Evolutionary conservation across 2,113 vertebrate genomes (phyloP).

Genomic region (Mugil cephalus): DNA sequence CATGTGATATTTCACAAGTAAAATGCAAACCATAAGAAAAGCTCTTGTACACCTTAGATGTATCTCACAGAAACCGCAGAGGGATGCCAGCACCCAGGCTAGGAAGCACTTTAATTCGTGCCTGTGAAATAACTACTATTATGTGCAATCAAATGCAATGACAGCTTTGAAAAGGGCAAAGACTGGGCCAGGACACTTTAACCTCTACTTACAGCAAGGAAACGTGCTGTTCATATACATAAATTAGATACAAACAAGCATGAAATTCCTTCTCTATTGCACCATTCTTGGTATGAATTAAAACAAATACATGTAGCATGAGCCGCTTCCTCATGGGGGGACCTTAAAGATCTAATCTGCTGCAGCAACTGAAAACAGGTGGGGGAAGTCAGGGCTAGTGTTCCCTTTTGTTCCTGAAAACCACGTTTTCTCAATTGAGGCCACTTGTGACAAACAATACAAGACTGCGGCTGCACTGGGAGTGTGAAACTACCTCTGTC

Average conservation of each 20-base stretch:
- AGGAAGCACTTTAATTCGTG: no score
- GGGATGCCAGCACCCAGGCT: no score
- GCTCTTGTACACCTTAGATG: no score
- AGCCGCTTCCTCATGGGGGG: background rate
- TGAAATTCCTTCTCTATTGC: background rate
- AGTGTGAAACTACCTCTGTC: background rate
- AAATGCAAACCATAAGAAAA: no score
- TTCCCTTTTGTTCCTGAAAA: constrained; percentile 6
- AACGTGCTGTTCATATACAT: no score
- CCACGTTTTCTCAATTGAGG: constrained; percentile 9
- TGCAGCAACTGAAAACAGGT: constrained; percentile 50
- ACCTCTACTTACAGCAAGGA: no score
- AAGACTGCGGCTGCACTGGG: constrained; percentile 12
- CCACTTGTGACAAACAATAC: constrained; percentile 4
- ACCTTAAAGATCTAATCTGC: constrained; percentile 3
- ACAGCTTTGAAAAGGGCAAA: no score
- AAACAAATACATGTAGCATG: constrained; percentile 1
- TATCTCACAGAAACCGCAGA: no score
- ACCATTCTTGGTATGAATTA: background rate
- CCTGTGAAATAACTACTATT: no score
- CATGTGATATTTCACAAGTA: no score
- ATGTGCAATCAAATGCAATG: no score
- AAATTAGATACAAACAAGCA: background rate
- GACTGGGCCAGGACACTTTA: no score
- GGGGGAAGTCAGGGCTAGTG: background rate